A percentile compares a stretch with the other conserved stretches of the same genome.
These are phyloP conservation scores for Drosophila ironensis DNA, from an alignment of 1,140 invertebrate species.

Conservation along the genomic window DNA sequence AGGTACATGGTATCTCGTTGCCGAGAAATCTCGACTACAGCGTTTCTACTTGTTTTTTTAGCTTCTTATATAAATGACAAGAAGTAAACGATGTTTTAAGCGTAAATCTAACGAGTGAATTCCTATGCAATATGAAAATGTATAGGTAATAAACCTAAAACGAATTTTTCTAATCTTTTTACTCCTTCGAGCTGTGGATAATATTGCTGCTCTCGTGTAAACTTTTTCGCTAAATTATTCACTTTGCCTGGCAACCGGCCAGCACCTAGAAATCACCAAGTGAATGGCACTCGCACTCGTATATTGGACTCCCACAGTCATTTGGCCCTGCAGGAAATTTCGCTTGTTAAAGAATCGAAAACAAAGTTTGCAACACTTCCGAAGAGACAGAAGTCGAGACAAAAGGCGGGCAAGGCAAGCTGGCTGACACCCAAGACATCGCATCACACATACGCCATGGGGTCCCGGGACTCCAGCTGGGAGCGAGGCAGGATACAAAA, in stretches of 20 bases:
- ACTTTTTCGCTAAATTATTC: no score
- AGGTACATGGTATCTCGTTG: no score
- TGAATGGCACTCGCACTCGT: no score
- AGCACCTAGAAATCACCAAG: no score
- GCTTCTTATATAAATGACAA: no score
- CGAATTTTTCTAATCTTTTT: no score
- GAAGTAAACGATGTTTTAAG: no score
- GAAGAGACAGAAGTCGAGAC: not conserved
- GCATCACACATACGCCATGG: constrained; percentile 31
- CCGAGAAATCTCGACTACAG: no score
- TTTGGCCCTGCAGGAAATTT: not conserved
- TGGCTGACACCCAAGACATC: constrained; percentile 10
- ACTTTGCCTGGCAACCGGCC: not conserved
- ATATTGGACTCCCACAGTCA: not conserved
- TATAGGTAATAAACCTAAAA: no score
- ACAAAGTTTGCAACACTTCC: constrained; percentile 8
- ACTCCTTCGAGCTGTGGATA: no score
- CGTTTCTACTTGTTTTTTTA: no score
- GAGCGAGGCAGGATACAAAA: not conserved
- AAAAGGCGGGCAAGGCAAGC: constrained; percentile 16
- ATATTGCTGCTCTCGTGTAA: no score
- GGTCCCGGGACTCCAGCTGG: constrained; percentile 14
- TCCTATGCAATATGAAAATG: not conserved
- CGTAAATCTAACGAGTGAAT: not conserved
- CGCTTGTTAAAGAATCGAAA: not conserved